phyloP scores from a whole-genome alignment of 2,888 invertebrate species.

The Tethea ocularis region DNA sequence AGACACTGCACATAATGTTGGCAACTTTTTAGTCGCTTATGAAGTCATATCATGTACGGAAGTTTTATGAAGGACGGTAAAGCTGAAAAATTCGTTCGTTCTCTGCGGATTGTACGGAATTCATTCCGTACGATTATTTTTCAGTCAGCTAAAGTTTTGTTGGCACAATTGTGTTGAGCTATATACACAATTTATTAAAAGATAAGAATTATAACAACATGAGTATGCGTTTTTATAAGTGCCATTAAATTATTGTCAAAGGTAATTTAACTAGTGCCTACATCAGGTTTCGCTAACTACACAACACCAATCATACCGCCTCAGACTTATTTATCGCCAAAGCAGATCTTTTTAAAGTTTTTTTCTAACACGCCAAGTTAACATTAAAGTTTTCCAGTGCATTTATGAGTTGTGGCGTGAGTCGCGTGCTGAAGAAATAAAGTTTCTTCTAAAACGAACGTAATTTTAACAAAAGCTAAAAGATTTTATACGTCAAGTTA shows the following conservation, averaged over 20 bases:
- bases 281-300: slow-evolving; percentile 18
- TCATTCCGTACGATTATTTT: not conserved
- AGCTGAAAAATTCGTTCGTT: not conserved
- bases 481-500: slow-evolving; percentile 6
- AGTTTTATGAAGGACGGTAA: not conserved
- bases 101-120: no score
- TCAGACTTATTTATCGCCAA: slow-evolving; percentile 45
- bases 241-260: no score
- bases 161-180: not conserved
- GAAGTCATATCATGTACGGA: no score
- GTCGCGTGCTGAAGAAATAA: slow-evolving; percentile 44
- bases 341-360: slow-evolving; percentile 53
- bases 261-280: slow-evolving; percentile 21
- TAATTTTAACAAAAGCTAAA: slow-evolving; percentile 24
- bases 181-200: no score
- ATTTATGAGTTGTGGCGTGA: slow-evolving; percentile 40
- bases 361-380: slow-evolving; percentile 60
- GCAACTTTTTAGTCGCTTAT: no score
- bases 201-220: no score
- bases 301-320: slow-evolving; percentile 45
- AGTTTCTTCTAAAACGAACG: slow-evolving; percentile 18
- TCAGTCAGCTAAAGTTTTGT: not conserved
- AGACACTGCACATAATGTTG: no score
- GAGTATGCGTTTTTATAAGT: no score
- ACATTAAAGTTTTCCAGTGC: slow-evolving; percentile 62